Conservation (phyloP, 2,797 vertebrate genomes). For the Neopelma chrysocephalum region DNA sequence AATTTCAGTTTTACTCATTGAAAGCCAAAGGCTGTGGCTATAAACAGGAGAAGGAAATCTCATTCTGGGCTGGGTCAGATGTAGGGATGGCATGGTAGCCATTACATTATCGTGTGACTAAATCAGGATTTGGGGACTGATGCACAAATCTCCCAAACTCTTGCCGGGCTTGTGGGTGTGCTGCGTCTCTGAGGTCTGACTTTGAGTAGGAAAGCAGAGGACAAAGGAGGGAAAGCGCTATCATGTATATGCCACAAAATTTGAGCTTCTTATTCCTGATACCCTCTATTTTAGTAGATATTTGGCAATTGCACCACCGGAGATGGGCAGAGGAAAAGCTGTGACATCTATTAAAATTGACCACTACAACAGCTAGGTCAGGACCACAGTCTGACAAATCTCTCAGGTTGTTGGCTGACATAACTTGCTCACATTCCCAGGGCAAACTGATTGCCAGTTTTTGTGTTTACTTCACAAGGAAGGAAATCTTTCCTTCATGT, state of each 20-base stretch:
- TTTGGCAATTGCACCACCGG: not conserved
- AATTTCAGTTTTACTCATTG: not conserved
- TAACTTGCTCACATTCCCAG: not conserved
- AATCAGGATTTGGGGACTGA: not conserved
- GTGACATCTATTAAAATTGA: not conserved
- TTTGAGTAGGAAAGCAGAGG: not conserved
- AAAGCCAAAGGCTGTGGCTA: not conserved
- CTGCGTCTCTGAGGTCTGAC: not conserved
- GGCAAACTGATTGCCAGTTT: not conserved
- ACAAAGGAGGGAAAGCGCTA: not conserved
- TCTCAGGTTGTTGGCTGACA: not conserved
- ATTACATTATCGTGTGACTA: not conserved
- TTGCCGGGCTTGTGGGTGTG: not conserved
- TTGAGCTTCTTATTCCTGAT: not conserved
- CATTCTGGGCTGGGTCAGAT: not conserved
- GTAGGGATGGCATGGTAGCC: fast-evolving
- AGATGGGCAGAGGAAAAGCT: not conserved
- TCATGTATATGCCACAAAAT: not conserved
- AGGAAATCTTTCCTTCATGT: not conserved
- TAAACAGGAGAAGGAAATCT: not conserved
- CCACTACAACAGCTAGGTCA: not conserved
- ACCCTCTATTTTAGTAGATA: not conserved
- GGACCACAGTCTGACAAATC: not conserved
- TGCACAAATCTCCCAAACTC: not conserved
- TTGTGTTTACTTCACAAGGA: not conserved